Percentiles rank a stretch among this genome's conserved stretches.
These are phyloP conservation scores for Tangara arthus DNA, from an alignment of 2,797 vertebrate genomes.

Conservation along the genomic window DNA sequence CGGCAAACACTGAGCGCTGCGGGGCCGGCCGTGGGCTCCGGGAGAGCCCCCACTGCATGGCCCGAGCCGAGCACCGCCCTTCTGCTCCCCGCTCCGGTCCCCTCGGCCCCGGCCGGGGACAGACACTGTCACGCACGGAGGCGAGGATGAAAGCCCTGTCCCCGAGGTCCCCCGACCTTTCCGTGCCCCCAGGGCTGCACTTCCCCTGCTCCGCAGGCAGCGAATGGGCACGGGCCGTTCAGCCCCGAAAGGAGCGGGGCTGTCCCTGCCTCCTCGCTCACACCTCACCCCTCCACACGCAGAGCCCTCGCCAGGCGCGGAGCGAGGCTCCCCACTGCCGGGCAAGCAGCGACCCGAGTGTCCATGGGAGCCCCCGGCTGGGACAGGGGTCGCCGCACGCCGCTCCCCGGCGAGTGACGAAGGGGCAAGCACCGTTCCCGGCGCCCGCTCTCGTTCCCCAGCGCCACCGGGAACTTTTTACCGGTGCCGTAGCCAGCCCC, in stretches of 20 bases:
- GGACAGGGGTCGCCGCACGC: not conserved
- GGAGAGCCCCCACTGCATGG: not conserved
- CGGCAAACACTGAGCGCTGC: not conserved
- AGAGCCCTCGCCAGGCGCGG: not conserved
- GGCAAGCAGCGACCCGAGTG: not conserved
- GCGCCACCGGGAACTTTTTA: not conserved
- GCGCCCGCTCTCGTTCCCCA: not conserved
- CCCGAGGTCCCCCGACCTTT: not conserved
- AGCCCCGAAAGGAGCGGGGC: not conserved
- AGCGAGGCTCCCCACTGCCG: not conserved
- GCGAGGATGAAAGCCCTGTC: not conserved
- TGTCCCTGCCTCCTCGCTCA: not conserved
- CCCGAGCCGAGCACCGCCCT: not conserved
- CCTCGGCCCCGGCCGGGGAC: not conserved
- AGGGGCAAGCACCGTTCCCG: not conserved
- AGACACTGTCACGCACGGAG: not conserved
- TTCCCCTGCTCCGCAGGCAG: not conserved
- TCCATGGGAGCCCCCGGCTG: not conserved
- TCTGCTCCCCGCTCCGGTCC: not conserved
- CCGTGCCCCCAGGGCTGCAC: not conserved
- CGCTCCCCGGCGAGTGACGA: not conserved
- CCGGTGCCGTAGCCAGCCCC: not conserved
- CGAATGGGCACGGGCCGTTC: not conserved
- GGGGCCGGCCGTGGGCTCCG: not conserved
- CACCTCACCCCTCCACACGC: not conserved